Evolutionary conservation across 1,140 invertebrate species (phyloP).

Genomic region (Bombus vancouverensis): DNA sequence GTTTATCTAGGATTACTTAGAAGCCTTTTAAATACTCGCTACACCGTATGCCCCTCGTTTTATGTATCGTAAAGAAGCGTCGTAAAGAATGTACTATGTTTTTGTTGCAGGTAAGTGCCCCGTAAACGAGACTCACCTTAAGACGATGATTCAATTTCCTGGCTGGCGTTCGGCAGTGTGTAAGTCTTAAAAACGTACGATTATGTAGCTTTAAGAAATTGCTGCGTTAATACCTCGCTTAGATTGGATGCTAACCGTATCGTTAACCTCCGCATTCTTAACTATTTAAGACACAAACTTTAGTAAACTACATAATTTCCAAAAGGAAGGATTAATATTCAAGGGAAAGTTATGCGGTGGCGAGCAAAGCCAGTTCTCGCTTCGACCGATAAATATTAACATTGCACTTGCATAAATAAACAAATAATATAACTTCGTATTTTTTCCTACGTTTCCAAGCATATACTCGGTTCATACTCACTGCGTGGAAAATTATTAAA

Average conservation of each 20-base stretch:
- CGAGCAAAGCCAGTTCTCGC: not conserved
- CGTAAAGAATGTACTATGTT: constrained; percentile 42
- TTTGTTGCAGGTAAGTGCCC: constrained; percentile 57
- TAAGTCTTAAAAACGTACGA: constrained; percentile 37
- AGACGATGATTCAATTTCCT: constrained; percentile 57
- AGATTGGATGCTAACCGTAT: not conserved
- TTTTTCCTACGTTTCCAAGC: not conserved
- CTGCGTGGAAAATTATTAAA: too few species aligned
- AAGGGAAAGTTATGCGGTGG: not conserved
- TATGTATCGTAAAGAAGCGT: constrained; percentile 59
- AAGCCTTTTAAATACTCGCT: constrained; percentile 45
- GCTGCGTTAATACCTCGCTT: not conserved
- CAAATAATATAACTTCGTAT: not conserved
- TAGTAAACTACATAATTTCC: not conserved
- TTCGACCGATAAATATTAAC: not conserved
- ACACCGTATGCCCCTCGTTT: constrained; percentile 43
- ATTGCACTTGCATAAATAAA: not conserved
- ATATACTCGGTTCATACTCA: too few species aligned
- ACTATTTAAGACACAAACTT: not conserved
- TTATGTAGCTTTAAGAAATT: constrained; percentile 42
- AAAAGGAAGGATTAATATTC: not conserved
- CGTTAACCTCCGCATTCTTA: not conserved
- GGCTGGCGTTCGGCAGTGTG: constrained; percentile 28
- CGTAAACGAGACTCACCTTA: constrained; percentile 36
- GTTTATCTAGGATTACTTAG: constrained; percentile 35